Percentiles rank a stretch among this genome's conserved stretches.
Conservation (phyloP, 2,888 invertebrate genomes). For the Megaustenia siamemsis region DNA sequence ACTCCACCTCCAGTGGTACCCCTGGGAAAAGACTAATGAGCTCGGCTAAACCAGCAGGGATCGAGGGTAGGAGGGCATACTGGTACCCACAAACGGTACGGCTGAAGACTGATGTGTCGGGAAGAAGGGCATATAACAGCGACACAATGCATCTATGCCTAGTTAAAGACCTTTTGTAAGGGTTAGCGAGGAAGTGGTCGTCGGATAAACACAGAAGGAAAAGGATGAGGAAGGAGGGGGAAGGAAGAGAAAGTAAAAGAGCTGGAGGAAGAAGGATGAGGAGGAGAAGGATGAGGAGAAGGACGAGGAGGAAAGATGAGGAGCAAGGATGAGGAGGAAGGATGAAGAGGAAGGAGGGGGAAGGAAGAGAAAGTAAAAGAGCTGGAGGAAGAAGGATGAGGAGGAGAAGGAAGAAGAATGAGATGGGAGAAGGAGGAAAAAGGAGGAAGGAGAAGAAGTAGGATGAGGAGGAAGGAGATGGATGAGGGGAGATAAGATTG, state of each 20-base stretch:
- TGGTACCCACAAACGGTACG: too few species aligned
- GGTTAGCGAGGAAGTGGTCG: too few species aligned
- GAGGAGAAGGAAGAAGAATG: too few species aligned
- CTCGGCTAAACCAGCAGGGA: too few species aligned
- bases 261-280: background rate
- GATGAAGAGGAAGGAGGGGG: background rate
- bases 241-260: constrained; percentile 20
- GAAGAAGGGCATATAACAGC: too few species aligned
- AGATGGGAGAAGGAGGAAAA: background rate
- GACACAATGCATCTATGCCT: too few species aligned
- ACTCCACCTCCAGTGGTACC: too few species aligned
- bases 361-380: background rate
- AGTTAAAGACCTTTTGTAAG: too few species aligned
- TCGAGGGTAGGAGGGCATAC: too few species aligned
- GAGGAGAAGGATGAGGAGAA: background rate
- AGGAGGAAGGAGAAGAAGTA: background rate
- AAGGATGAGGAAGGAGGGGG: background rate
- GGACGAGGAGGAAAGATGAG: background rate
- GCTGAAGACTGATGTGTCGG: too few species aligned
- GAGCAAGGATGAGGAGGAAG: too few species aligned
- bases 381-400: background rate
- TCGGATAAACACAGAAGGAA: background rate
- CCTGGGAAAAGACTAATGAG: too few species aligned
- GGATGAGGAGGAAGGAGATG: background rate
- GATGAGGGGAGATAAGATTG: background rate